Evolutionary conservation across 37 sponge, comb jelly and placozoan genomes (phyloP).

Genomic region (Mnemiopsis leidyi): DNA sequence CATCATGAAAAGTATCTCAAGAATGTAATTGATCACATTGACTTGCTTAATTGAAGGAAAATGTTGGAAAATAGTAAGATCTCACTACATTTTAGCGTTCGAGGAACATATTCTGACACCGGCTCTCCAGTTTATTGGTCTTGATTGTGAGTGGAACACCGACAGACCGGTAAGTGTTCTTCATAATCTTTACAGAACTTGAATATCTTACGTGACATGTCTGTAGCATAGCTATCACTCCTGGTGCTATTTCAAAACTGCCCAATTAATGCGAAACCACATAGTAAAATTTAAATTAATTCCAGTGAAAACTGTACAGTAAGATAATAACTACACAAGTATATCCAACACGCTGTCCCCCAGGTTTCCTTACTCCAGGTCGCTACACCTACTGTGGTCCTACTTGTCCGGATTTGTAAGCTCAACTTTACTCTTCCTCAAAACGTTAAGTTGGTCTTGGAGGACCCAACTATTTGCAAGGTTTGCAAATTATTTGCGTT

Average conservation of each 20-base stretch:
- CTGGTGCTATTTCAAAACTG: not conserved
- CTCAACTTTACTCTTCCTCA: not conserved
- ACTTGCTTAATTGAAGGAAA: too few relatives aligned
- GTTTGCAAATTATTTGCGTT: too few relatives aligned
- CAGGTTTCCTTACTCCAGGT: conserved; percentile 35
- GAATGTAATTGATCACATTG: too few relatives aligned
- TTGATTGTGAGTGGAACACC: conserved; percentile 63
- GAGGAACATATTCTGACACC: not conserved
- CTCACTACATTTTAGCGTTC: conserved; percentile 12
- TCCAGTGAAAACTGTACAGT: too few relatives aligned
- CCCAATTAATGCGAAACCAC: too few relatives aligned
- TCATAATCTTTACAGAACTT: not conserved
- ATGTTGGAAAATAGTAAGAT: too few relatives aligned
- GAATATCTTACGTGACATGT: not conserved
- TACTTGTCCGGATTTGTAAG: not conserved
- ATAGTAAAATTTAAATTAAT: too few relatives aligned
- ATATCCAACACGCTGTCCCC: not conserved
- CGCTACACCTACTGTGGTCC: conserved; percentile 21
- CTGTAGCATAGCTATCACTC: not conserved
- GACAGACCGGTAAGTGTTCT: not conserved
- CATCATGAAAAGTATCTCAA: too few relatives aligned
- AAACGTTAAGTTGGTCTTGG: not conserved
- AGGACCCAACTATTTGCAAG: conserved; percentile 48
- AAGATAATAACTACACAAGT: too few relatives aligned
- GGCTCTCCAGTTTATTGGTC: conserved; percentile 13